Evolutionary conservation across 1,140 invertebrate species (phyloP), one percentile per base, ranked within the genome.

Genomic region (Armadillidium nasatum): DNA sequence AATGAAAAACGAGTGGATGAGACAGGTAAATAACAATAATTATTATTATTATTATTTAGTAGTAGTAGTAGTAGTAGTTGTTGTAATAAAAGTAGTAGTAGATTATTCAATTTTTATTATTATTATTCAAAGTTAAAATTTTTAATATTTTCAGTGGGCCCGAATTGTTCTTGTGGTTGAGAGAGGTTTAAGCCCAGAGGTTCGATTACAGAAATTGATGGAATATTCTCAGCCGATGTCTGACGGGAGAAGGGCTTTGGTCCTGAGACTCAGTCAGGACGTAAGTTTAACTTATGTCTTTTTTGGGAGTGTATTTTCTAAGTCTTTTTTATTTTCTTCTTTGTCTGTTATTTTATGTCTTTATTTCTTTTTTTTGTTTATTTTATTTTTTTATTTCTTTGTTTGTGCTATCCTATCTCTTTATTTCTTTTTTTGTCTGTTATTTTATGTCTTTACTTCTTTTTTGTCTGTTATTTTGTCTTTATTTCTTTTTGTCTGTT

Each of bases 161-260:
- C 87, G 96, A 77, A 98, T 99, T 79, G 95, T 99, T 15, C 86
- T 99, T 46, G 95, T 98, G 15, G 93, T 99, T 43, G 97, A 99
- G 84, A 87, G 97, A 85, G 96, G 95, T 9, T 94, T 98, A 0
- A 91, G 91, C 75, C 95, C 95, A 0, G 87, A 89, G 50, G 92
- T 96, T 83, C 87, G 96, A 71, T 84, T 94, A 22, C 90, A 91
- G 83, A 92, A 96, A 83, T 88, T 97, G 60, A 89, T 92, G 85
- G 89, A 90, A 50, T 99, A 99, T 84, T 96, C 94, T n/a, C 94
- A 98, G 84, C 92, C 95, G 0, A 96, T 97, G 92, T 94, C 94
- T 0, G 94, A 94, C 83, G 94, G 93, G 0, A 87, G 92, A 81
- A 86, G 94, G 82, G 96, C 94, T 10, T 85, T 98, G 23, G 93